Base-by-base conservation (phyloP, 2,888 invertebrate genomes). In the Cosmopolites sordidus region DNA sequence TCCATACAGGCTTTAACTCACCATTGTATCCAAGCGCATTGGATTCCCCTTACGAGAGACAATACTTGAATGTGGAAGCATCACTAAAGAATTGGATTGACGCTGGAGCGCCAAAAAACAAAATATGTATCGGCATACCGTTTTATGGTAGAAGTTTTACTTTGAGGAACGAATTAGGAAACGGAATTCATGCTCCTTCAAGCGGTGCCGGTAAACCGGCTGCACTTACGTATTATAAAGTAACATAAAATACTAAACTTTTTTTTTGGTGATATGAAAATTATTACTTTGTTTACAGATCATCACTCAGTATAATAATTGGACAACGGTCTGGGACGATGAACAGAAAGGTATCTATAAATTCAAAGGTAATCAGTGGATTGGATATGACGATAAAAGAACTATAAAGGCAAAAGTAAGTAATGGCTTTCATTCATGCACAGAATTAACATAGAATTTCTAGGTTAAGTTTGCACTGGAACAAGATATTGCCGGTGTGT, bases 301-400 rank as follows among this genome's bases (percentile, higher is more conserved):
- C 22, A 22, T 22, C 8, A 22, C 22, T 8, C 22, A 22, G 8
- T 22, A 22, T 30, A 1, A 3, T 22, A 22, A 22, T 22, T 22
- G 22, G 22, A 22, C 22, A 16, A 47, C 47, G 15, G 62, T 61
- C 2, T 67, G 63, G 62, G 62, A 65, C 43, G 59, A 64, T 16
- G 63, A 64, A 41, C 65, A 66, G 42, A 62, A 62, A 45, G 60
- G 58, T 17, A 62, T 61, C 4, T 65, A 65, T 41, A 63, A 60
- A 45, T 64, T 63, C 45, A 14, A 45, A 14, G 59, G 48, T 9
- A 51, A 62, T 33, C 63, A 65, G 39, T 67, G 67, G 67, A 22
- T 67, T 6, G 62, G 62, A 6, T 67, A 65, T 39, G 67, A 67
- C 30, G 59, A 67, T 39, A 56, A 59, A 16, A 54, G 58, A 47